These are phyloP conservation scores for Dysmachus trigonus DNA, from an alignment of 2,888 invertebrate genomes.

Conservation along the genomic window DNA sequence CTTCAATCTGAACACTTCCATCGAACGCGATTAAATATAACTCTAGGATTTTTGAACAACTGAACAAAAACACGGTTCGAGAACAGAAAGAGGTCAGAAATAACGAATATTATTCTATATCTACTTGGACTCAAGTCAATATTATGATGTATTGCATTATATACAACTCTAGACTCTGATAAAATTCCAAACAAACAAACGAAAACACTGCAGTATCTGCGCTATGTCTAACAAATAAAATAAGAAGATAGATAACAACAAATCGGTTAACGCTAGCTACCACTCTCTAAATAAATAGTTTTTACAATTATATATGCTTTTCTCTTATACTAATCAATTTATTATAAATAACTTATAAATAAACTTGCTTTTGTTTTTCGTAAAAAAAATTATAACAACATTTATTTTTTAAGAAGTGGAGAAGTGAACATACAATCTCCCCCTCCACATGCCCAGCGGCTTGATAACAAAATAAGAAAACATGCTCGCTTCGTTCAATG, in stretches of 20 bases:
- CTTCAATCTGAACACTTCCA: background rate
- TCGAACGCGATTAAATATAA: background rate
- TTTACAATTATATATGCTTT: background rate
- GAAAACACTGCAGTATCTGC: background rate
- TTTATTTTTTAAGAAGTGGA: background rate
- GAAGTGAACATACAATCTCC: background rate
- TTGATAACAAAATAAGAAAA: background rate
- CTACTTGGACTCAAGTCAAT: background rate
- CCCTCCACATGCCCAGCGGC: background rate
- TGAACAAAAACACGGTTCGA: background rate
- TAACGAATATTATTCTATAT: background rate
- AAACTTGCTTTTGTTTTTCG: background rate
- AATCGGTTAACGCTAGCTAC: background rate
- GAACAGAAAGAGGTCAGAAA: background rate
- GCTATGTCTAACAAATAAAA: background rate
- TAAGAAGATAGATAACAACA: background rate
- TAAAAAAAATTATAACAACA: constrained; percentile 30
- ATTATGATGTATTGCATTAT: background rate
- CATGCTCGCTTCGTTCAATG: background rate
- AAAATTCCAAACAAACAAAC: background rate
- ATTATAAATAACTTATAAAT: constrained; percentile 5
- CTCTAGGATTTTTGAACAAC: background rate
- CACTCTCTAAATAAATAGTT: background rate
- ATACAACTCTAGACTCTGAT: background rate
- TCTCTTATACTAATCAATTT: background rate